These are phyloP conservation scores for Cottoperca gobio DNA, from an alignment of 2,797 vertebrate genomes.

Conservation along the genomic window DNA sequence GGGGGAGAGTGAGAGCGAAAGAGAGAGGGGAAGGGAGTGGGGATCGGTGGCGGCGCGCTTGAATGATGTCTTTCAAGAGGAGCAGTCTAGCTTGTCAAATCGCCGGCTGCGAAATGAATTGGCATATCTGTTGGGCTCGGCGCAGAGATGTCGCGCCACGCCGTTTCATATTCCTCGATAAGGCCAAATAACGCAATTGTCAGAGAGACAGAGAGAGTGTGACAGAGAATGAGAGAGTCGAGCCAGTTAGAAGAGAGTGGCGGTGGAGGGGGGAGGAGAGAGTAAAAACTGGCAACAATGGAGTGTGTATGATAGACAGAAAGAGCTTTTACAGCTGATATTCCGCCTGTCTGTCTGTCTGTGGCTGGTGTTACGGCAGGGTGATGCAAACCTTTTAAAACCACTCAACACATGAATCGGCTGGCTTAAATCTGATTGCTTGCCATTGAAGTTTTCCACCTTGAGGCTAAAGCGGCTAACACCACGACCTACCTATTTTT, in stretches of 20 bases:
- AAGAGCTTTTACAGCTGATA: slow-evolving; percentile 70
- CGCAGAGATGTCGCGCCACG: slow-evolving; percentile 91
- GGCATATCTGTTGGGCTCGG: slow-evolving; percentile 94
- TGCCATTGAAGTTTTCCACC: slow-evolving; percentile 64
- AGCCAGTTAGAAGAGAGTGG: slow-evolving; percentile 67
- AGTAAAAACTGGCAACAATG: slow-evolving; percentile 69
- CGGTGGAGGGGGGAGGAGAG: slow-evolving; percentile 16
- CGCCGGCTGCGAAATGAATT: slow-evolving; percentile 94
- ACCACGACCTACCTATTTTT: slow-evolving; percentile 56
- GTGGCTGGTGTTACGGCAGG: slow-evolving; percentile 45
- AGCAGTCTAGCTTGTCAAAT: slow-evolving; percentile 99
- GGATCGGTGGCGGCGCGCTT: slow-evolving; percentile 86
- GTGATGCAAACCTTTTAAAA: slow-evolving; percentile 74
- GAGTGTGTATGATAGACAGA: slow-evolving; percentile 76
- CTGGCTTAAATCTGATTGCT: slow-evolving; percentile 70
- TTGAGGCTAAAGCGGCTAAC: slow-evolving; percentile 35
- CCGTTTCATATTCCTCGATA: slow-evolving; percentile 97
- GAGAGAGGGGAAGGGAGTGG: slow-evolving; percentile 71
- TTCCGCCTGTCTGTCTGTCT: slow-evolving; percentile 50
- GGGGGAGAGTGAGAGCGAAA: slow-evolving; percentile 51
- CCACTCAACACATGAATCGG: slow-evolving; percentile 63
- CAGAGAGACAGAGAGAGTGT: slow-evolving; percentile 85
- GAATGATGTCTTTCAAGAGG: slow-evolving; percentile 99
- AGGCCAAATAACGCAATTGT: slow-evolving; percentile 95
- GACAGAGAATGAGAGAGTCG: slow-evolving; percentile 75